Base-by-base conservation (phyloP, 1,140 invertebrate genomes). In the Drosophila obscura region DNA sequence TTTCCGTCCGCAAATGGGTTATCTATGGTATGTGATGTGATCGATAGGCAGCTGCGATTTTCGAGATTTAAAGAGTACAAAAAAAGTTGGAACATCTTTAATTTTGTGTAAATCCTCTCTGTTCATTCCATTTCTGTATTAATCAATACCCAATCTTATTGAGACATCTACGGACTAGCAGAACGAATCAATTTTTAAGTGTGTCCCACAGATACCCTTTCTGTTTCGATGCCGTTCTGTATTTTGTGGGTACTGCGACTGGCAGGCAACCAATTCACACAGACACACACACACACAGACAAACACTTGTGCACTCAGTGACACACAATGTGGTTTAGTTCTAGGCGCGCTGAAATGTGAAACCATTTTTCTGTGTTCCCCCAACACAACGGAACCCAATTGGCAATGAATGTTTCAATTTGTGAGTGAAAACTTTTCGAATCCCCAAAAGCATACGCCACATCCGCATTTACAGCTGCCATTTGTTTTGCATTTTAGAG, bases 321-420 rank as follows among this genome's bases (percentile, higher is more conserved):
- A 43, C 35, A 7, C 35, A 26, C 24, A 46, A 72, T 75, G 71
- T 64, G 61, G 55, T 65, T 79, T 75, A 83, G 71, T 83, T 83
- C 61, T 79, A 71, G 71, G 75, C 80, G 80, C 80, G 80, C 80
- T 84, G 80, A 84, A 79, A 84, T 84, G 80, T 83, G 76, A 83
- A 83, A 83, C 71, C 80, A 79, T 79, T 83, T 72, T 59, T 69
- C 65, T 43, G 44, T 48, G 49, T 35, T 35, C 44, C 49, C 35
- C 51, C 35, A 46, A 4, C 16, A 39, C 63, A 24, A 8, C 4
- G 51, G 46, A 65, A 57, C 61, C 62, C 35, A 65, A 71, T 46
- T 48, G 75, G 49, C 75, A 65, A 83, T 82, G 80, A 83, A 82
- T 69, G 60, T 83, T 71, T 49, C 75, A 79, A 83, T 79, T 79